Evolutionary conservation across 1,140 invertebrate species (phyloP), one percentile per base, ranked within the genome.

Genomic region (Brachionus asplanchnoidis): DNA sequence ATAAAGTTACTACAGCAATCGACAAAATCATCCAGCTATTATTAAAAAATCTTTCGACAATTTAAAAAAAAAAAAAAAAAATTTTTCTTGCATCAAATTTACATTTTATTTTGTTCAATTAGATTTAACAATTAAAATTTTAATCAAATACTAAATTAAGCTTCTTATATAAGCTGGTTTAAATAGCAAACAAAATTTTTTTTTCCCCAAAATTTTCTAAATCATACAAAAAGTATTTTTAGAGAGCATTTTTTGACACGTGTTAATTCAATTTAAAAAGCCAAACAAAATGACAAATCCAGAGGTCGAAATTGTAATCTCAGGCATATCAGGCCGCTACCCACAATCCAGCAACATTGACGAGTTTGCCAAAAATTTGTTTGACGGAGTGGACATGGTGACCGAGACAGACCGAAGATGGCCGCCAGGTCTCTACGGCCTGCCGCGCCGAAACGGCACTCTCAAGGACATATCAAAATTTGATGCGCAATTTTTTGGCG

Each of bases 401-500:
- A 96, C 94, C 9, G 94, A 94, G 85, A 94, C 96, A 88, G 93
- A 93, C 50, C 91, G 94, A 66, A 91, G 95, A 88, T 97, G 94
- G 94, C 90, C 92, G 40, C 87, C 91, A 12, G 93, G 92, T 85
- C 85, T 96, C 0, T 92, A 94, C 89, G 95, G 95, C 14, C 88
- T 98, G 53, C 96, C 97, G 11, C 91, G 91, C 66, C 92, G 96
- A 85, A 93, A 92, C 87, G 97, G 96, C 66, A 97, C 97, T 91
- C 87, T 99, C 0, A 97, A 97, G 89, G 93, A 97, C 85, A 86
- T 98, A 46, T 89, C 91, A 44, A 93, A 93, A 86, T 98, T 97
- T 88, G 96, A 97, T 89, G 94, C 95, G 4, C 92, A 93, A n/a
- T 97, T 96, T 89, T 97, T 97, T 90, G 95, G 95, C 50, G 95